Evolutionary conservation across 2,113 vertebrate genomes (phyloP).

Genomic region (human): DNA sequence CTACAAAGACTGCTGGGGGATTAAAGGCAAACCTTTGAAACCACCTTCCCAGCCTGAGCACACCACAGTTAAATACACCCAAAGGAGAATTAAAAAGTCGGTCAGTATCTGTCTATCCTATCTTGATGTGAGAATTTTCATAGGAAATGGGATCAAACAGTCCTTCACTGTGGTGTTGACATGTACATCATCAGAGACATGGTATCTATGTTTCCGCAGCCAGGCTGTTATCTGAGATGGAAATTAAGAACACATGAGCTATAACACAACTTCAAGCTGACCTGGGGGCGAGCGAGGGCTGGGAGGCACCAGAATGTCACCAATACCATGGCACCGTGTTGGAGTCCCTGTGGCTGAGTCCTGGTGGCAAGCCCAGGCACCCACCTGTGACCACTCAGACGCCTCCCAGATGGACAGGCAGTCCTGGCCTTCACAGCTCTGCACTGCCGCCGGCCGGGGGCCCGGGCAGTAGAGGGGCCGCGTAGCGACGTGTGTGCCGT

Average conservation of each 20-base stretch:
- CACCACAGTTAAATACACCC: not conserved
- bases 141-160: not conserved
- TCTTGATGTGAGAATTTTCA: not conserved
- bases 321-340: accelerated
- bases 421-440: conserved; percentile 93
- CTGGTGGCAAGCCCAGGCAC: not conserved
- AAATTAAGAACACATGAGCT: not conserved
- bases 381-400: conserved; percentile 96
- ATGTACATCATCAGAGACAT: not conserved
- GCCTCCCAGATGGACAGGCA: conserved; percentile 96
- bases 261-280: not conserved
- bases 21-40: conserved; percentile 31
- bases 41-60: not conserved
- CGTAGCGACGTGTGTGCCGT: conserved; percentile 91
- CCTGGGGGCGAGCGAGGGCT: not conserved
- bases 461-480: conserved; percentile 91
- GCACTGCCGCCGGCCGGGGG: conserved; percentile 87
- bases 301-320: not conserved
- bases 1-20: not conserved
- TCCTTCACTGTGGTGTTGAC: not conserved
- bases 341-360: not conserved
- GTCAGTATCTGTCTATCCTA: not conserved
- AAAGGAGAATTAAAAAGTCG: not conserved
- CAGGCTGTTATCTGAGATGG: not conserved
- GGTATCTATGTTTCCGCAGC: not conserved